phyloP scores from a whole-genome alignment of 37 sponge, comb jelly and placozoan genomes.

The Oscarella lobularis region DNA sequence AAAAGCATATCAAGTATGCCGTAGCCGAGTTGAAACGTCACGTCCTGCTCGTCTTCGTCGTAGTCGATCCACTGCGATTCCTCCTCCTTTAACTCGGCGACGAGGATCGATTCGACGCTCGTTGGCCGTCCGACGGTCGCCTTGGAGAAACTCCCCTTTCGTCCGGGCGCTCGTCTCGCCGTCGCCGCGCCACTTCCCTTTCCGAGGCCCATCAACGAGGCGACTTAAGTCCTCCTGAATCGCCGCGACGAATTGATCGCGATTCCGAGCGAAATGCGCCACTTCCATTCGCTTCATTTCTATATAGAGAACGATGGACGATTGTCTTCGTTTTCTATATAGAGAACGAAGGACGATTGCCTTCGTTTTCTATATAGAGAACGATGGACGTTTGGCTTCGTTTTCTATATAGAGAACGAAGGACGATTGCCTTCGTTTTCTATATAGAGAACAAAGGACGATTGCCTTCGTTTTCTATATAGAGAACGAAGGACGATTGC shows the following conservation, averaged over 20 bases:
- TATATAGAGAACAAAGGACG: no score
- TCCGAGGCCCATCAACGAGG: not conserved
- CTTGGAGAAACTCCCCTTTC: not conserved
- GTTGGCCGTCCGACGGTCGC: not conserved
- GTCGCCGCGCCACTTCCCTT: no score
- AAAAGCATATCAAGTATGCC: conserved; percentile 48
- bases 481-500: no score
- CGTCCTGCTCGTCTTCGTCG: conserved; percentile 44
- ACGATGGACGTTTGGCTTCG: no score
- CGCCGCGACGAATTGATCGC: not conserved
- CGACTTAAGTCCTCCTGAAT: not conserved
- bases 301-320: no score
- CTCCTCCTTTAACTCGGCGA: conserved; percentile 61
- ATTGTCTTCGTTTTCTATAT: no score
- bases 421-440: no score
- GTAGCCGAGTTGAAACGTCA: conserved; percentile 58
- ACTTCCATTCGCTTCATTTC: not conserved
- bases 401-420: no score
- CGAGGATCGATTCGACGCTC: conserved; percentile 50
- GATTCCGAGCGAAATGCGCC: not conserved
- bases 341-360: no score
- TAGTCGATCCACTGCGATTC: conserved; percentile 78
- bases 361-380: no score
- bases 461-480: no score
- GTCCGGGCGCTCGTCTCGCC: not conserved